Evolutionary conservation across 2,113 vertebrate genomes (phyloP).

Genomic region (Papio anubis): DNA sequence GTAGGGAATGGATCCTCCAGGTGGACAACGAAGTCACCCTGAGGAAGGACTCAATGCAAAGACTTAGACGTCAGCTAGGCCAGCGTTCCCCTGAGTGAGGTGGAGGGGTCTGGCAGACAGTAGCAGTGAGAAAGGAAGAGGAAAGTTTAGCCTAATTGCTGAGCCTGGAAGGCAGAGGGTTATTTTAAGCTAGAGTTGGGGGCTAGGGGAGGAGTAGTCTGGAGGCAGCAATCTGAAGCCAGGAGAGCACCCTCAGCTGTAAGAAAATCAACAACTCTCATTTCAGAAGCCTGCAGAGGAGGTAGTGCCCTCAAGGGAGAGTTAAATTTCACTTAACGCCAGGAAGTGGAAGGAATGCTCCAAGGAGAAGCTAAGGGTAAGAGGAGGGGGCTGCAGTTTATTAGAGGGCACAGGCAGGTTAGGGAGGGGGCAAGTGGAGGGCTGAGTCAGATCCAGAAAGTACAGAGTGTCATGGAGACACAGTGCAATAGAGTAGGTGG

Average conservation of each 20-base stretch:
- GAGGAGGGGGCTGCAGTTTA: neutral
- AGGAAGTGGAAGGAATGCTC: neutral
- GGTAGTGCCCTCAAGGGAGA: neutral
- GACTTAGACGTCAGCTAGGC: neutral
- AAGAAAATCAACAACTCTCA: constrained; percentile 55
- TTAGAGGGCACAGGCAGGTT: neutral
- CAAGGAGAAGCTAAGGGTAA: neutral
- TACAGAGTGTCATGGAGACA: neutral
- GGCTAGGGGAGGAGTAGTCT: neutral
- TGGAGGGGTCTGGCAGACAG: neutral
- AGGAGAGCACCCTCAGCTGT: neutral
- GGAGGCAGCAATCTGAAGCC: neutral
- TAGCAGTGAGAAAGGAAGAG: neutral
- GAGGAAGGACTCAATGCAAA: neutral
- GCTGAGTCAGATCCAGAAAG: neutral
- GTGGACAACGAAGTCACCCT: too few species aligned
- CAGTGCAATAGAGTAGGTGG: neutral
- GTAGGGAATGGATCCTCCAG: neutral
- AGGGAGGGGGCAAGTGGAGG: neutral
- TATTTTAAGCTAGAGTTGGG: neutral
- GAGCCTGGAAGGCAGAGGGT: neutral
- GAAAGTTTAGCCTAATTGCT: neutral
- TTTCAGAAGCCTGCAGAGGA: constrained; percentile 22
- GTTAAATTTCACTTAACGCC: neutral
- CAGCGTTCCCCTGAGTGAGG: neutral